A percentile compares a stretch with the other conserved stretches of the same genome.
Conservation (phyloP, 2,888 invertebrate genomes). For the Cryptocheilus praepositus region DNA sequence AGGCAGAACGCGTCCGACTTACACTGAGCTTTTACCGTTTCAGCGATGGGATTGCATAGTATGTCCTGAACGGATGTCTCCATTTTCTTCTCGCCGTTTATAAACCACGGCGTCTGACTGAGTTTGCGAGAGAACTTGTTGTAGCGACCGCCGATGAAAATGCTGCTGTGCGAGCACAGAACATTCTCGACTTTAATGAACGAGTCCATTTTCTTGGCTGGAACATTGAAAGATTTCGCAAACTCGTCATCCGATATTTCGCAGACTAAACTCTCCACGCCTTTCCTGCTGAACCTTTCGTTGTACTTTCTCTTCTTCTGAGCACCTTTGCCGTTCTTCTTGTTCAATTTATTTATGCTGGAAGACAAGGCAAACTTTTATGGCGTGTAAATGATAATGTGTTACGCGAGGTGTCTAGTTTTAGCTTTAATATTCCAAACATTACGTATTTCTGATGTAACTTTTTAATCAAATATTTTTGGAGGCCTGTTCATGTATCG, state of each 20-base stretch:
- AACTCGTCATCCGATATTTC: conserved; percentile 76
- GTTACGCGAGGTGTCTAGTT: no score
- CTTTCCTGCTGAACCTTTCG: conserved; percentile 80
- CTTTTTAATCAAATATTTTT: no score
- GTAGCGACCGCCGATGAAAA: conserved; percentile 86
- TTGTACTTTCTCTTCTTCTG: conserved; percentile 72
- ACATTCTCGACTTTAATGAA: conserved; percentile 76
- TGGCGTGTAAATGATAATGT: no score
- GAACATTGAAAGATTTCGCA: conserved; percentile 76
- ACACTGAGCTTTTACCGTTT: conserved; percentile 78
- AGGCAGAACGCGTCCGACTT: conserved; percentile 43
- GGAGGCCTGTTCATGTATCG: no score
- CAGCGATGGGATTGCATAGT: conserved; percentile 82
- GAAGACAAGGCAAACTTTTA: conserved; percentile 14
- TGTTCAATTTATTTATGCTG: conserved; percentile 75
- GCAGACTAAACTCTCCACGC: conserved; percentile 78
- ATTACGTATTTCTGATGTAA: background rate
- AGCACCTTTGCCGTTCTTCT: conserved; percentile 73
- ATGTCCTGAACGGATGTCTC: conserved; percentile 94
- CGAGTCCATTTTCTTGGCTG: conserved; percentile 75
- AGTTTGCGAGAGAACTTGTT: conserved; percentile 88
- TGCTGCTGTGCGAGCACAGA: conserved; percentile 78
- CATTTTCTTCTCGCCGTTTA: conserved; percentile 86
- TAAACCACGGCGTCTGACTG: conserved; percentile 96
- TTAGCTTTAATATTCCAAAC: background rate